A percentile compares a stretch with the other conserved stretches of the same genome.
Evolutionary conservation across 2,113 vertebrate genomes (phyloP).

Genomic region (Gnathonemus echidnorhynchus): DNA sequence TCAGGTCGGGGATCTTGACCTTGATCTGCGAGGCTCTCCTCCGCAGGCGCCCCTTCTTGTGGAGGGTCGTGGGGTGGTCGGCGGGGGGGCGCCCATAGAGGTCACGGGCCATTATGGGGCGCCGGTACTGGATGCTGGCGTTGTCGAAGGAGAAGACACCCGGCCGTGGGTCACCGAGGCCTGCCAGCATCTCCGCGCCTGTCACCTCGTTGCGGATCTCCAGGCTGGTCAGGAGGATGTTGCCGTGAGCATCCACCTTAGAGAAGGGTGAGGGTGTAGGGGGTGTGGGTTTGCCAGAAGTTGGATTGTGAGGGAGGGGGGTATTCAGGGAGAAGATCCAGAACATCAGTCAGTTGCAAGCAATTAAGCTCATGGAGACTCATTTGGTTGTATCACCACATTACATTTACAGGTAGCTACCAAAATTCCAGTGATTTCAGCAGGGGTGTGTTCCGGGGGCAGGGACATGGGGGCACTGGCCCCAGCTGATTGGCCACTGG

Average conservation of each 20-base stretch:
- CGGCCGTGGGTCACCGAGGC: conserved; percentile 44
- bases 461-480: not conserved
- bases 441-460: not conserved
- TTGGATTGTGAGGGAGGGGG: not conserved
- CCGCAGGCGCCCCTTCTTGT: conserved; percentile 60
- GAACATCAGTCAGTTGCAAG: not conserved
- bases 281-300: not conserved
- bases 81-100: conserved; percentile 49
- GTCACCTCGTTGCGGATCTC: conserved; percentile 56
- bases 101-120: conserved; percentile 56
- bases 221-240: conserved; percentile 61
- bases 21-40: conserved; percentile 68
- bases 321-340: not conserved
- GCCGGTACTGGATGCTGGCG: conserved; percentile 63
- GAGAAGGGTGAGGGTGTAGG: not conserved
- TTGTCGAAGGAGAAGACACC: conserved; percentile 51
- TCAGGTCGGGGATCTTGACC: conserved; percentile 74
- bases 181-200: conserved; percentile 47
- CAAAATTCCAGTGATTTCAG: not conserved
- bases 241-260: conserved; percentile 65
- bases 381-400: not conserved
- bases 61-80: conserved; percentile 50
- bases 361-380: not conserved
- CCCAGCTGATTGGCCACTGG: not conserved
- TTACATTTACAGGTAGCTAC: not conserved